phyloP scores from a whole-genome alignment of 2,113 vertebrate genomes.

The Brachionichthys hirsutus region DNA sequence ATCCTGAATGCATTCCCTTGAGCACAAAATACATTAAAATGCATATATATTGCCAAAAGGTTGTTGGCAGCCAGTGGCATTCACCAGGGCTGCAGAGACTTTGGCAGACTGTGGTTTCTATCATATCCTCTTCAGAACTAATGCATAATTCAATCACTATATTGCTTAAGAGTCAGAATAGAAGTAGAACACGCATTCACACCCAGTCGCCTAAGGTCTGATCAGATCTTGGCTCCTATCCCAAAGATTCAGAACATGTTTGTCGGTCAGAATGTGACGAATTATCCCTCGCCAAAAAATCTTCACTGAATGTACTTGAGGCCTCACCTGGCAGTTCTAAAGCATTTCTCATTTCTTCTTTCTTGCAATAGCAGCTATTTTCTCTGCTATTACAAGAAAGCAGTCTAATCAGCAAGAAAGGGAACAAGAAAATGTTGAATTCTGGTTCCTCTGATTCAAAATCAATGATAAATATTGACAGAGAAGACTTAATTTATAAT shows the following conservation, averaged over 20 bases:
- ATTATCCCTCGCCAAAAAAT: conserved; percentile 28
- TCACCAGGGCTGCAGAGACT: conserved; percentile 24
- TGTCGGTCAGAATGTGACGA: conserved; percentile 24
- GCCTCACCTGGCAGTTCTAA: conserved; percentile 39
- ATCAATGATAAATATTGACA: conserved; percentile 26
- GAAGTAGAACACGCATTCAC: conserved; percentile 39
- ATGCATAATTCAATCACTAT: conserved; percentile 60
- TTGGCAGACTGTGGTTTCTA: conserved; percentile 33
- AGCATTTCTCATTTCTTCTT: conserved; percentile 25
- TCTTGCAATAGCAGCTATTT: neutral
- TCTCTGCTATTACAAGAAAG: conserved; percentile 16
- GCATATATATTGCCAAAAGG: neutral
- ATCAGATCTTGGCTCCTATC: conserved; percentile 33
- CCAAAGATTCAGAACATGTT: conserved; percentile 39
- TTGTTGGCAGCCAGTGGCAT: conserved; percentile 11
- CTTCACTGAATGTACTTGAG: conserved; percentile 36
- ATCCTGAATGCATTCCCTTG: too few species aligned
- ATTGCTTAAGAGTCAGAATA: conserved; percentile 22
- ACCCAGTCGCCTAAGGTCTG: conserved; percentile 40
- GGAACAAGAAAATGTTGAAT: conserved; percentile 22
- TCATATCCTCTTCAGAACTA: conserved; percentile 41
- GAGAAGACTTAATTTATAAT: conserved; percentile 25
- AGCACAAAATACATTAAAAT: neutral
- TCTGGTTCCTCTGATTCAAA: conserved; percentile 26
- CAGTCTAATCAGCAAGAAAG: conserved; percentile 27